These are phyloP conservation scores for Cyanoderma ruficeps DNA, from an alignment of 2,113 vertebrate genomes.

Conservation along the genomic window DNA sequence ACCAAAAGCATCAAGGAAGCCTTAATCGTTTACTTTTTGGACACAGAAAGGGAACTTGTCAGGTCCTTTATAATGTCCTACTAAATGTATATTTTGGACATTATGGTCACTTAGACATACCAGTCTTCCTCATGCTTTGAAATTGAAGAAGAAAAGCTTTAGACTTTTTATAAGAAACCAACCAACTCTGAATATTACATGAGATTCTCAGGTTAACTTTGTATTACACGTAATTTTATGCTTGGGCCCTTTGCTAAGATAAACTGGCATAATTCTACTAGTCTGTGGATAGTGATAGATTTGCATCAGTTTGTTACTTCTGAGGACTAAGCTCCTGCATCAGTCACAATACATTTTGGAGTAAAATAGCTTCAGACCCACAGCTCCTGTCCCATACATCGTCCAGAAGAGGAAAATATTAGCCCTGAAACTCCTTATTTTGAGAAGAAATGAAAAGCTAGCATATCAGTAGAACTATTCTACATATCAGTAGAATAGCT, in stretches of 20 bases:
- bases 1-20: not conserved
- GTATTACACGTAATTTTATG: not conserved
- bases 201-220: not conserved
- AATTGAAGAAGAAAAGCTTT: not conserved
- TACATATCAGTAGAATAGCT: no score
- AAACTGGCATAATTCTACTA: not conserved
- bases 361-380: not conserved
- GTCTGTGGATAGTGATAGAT: not conserved
- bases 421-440: not conserved
- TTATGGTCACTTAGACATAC: not conserved
- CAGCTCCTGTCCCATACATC: accelerated
- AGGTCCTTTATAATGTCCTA: not conserved
- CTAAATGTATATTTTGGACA: not conserved
- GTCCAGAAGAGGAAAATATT: not conserved
- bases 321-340: not conserved
- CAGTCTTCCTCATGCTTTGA: not conserved
- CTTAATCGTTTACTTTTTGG: not conserved
- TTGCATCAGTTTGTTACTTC: not conserved
- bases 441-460: not conserved
- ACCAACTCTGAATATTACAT: not conserved
- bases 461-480: not conserved
- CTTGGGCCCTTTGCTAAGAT: not conserved
- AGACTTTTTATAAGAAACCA: not conserved
- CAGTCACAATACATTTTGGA: not conserved
- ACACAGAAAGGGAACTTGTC: not conserved